phyloP scores from a whole-genome alignment of 2,113 vertebrate genomes.

The Pollimyrus isidori region DNA sequence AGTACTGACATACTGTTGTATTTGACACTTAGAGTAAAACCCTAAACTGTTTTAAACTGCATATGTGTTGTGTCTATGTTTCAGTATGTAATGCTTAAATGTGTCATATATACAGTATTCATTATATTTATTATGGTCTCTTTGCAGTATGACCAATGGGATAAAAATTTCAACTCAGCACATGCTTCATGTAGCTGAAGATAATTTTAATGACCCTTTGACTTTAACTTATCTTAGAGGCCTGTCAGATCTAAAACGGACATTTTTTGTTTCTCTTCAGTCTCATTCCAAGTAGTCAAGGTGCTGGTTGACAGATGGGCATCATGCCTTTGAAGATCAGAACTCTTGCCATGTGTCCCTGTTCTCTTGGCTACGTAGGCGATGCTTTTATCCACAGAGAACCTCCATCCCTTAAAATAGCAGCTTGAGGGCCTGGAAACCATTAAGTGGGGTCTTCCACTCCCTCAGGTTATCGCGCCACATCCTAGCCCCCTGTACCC shows the following conservation, averaged over 20 bases:
- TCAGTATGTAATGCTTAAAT: neutral
- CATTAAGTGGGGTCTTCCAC: neutral
- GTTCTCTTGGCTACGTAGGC: too few species aligned
- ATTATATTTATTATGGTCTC: neutral
- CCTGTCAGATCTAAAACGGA: neutral
- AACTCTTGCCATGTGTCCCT: constrained; percentile 15
- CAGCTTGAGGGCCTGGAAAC: neutral
- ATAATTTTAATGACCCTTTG: neutral
- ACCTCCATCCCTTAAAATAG: neutral
- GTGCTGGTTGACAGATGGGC: neutral
- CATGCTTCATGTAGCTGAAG: neutral
- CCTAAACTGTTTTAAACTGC: neutral
- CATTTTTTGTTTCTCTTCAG: neutral
- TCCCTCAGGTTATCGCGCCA: neutral
- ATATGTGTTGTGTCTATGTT: neutral
- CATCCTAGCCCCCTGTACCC: neutral
- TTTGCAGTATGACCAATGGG: neutral
- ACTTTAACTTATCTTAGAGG: neutral
- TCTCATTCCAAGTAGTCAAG: neutral
- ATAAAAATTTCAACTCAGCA: neutral
- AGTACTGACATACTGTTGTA: neutral
- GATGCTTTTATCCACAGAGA: neutral
- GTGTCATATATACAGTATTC: neutral
- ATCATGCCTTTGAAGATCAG: constrained; percentile 5
- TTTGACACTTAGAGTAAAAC: neutral